A percentile compares a stretch with the other conserved stretches of the same genome.
phyloP scores from a whole-genome alignment of 2,797 vertebrate species.

The Chelon auratus region DNA sequence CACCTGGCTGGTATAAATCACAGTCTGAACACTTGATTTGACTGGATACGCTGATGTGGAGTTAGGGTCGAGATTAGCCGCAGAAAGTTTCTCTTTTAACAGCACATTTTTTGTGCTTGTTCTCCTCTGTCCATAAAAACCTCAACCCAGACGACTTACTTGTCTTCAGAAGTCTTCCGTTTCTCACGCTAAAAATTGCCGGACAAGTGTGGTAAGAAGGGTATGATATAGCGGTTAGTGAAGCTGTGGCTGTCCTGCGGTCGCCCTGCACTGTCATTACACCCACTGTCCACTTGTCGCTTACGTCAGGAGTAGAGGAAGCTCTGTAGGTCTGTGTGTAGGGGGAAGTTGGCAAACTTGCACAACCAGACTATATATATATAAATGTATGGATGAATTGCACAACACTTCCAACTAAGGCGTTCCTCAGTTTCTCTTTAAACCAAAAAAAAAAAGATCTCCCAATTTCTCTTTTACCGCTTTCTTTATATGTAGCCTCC shows the following conservation, averaged over 20 bases:
- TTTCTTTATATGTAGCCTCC: background rate
- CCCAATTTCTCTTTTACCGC: background rate
- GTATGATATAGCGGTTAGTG: conserved; percentile 54
- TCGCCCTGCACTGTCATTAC: conserved; percentile 69
- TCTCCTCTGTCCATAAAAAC: conserved; percentile 40
- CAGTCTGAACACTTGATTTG: conserved; percentile 7
- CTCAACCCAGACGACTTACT: conserved; percentile 29
- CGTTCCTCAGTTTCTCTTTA: background rate
- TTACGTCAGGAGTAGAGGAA: conserved; percentile 39
- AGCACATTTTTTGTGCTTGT: conserved; percentile 15
- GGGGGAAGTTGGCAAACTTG: conserved; percentile 2
- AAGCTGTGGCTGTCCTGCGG: conserved; percentile 60
- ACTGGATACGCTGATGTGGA: background rate
- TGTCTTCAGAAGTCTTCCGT: conserved; percentile 37
- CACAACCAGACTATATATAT: conserved; percentile 10
- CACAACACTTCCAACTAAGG: background rate
- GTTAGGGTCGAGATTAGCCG: background rate
- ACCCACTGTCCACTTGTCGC: conserved; percentile 71
- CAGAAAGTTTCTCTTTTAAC: background rate
- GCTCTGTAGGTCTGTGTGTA: conserved; percentile 19
- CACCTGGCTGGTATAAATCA: conserved; percentile 25
- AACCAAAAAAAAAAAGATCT: too few species aligned
- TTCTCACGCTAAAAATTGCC: conserved; percentile 58
- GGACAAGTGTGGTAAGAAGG: conserved; percentile 38
- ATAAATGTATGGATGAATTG: background rate